Evolutionary conservation across 2,888 invertebrate genomes (phyloP).

Genomic region (Nephrotoma appendiculata): DNA sequence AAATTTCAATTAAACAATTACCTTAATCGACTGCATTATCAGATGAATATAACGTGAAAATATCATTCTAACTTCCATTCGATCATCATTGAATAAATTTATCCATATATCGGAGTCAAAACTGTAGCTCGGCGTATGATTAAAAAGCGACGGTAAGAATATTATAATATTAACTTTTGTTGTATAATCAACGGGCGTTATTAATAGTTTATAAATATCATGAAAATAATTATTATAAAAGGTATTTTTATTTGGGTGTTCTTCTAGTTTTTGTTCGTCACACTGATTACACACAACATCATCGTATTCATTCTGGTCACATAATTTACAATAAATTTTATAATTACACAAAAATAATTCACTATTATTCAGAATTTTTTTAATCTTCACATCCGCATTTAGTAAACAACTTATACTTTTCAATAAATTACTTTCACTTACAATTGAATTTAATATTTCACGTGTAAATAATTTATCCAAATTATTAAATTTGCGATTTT

Average conservation of each 20-base stretch:
- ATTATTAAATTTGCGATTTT: neutral
- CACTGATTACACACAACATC: neutral
- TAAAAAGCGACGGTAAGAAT: conserved; percentile 8
- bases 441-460: neutral
- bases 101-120: conserved; percentile 6
- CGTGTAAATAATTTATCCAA: neutral
- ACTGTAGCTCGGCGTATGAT: conserved; percentile 7
- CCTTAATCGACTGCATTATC: neutral
- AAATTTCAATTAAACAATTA: neutral
- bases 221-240: neutral
- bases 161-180: conserved; percentile 6
- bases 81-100: conserved; percentile 7
- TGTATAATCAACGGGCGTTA: neutral
- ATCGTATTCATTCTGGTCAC: neutral
- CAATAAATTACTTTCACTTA: neutral
- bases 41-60: conserved; percentile 6
- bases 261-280: neutral
- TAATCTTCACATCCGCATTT: neutral
- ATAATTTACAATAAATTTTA: conserved; percentile 8
- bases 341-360: neutral
- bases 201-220: neutral
- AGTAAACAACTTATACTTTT: conserved; percentile 6
- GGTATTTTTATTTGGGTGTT: neutral
- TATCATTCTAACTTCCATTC: conserved; percentile 3
- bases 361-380: neutral